Conservation (phyloP, 2,888 invertebrate species). For the Prionchulus punctatus region DNA sequence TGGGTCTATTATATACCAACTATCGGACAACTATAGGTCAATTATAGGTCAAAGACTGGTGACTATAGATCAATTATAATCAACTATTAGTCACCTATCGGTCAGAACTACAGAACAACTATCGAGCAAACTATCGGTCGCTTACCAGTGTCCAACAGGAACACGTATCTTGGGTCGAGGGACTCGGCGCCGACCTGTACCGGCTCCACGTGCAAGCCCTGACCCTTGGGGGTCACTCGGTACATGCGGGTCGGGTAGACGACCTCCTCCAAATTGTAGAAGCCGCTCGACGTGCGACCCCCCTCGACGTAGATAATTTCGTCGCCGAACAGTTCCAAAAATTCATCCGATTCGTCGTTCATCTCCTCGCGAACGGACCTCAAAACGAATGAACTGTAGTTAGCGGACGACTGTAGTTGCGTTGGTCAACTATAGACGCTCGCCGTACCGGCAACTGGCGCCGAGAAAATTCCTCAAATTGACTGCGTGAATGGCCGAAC, state of each 20-base stretch:
- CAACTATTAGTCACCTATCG: too few species aligned
- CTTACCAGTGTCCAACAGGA: constrained; percentile 68
- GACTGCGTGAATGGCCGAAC: constrained; percentile 95
- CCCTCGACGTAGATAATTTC: constrained; percentile 89
- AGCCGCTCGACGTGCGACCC: constrained; percentile 88
- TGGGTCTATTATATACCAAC: too few species aligned
- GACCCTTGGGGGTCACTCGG: constrained; percentile 15
- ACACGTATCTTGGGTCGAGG: constrained; percentile 77
- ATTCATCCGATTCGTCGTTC: constrained; percentile 87
- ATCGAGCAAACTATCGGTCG: too few species aligned
- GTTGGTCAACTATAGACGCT: constrained; percentile 37
- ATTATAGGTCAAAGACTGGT: too few species aligned
- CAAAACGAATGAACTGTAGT: neutral
- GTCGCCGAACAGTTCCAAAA: constrained; percentile 71
- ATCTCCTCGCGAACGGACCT: constrained; percentile 95
- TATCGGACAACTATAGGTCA: too few species aligned
- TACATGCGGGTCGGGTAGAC: neutral
- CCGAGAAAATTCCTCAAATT: constrained; percentile 82
- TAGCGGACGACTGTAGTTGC: neutral
- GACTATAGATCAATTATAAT: too few species aligned
- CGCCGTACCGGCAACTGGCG: constrained; percentile 59
- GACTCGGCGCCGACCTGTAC: constrained; percentile 40
- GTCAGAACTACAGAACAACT: too few species aligned
- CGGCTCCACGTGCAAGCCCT: constrained; percentile 41
- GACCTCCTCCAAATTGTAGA: constrained; percentile 62